Conservation (phyloP, 2,888 invertebrate genomes). For the Leptopilina syphax region DNA sequence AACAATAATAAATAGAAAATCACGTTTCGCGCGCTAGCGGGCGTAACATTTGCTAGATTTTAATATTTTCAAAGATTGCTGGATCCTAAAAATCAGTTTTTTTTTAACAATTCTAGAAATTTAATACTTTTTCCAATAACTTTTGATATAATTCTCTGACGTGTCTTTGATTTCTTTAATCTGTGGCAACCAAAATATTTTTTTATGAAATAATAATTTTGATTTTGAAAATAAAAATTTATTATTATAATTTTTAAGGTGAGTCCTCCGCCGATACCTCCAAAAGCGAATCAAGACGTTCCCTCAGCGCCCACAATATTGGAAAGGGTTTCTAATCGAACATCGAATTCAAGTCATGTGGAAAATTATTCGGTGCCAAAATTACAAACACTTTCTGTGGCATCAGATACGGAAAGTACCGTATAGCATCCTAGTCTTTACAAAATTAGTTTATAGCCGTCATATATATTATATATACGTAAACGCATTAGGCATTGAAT, state of each 20-base stretch:
- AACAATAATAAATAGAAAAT: no score
- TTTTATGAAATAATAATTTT: no score
- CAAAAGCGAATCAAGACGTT: constrained; percentile 73
- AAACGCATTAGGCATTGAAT: constrained; percentile 43
- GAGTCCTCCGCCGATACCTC: constrained; percentile 75
- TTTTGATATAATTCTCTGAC: no score
- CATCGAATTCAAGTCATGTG: constrained; percentile 64
- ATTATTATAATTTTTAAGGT: constrained; percentile 55
- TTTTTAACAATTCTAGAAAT: no score
- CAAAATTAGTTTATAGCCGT: constrained; percentile 59
- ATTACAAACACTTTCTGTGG: constrained; percentile 73
- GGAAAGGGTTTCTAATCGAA: constrained; percentile 68
- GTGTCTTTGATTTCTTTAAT: no score
- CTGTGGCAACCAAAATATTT: no score
- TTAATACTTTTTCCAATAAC: no score
- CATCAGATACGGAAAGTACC: constrained; percentile 72
- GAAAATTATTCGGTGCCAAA: constrained; percentile 77
- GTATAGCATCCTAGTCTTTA: constrained; percentile 71
- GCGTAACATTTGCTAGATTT: no score
- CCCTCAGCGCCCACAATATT: constrained; percentile 74
- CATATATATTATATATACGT: constrained; percentile 40
- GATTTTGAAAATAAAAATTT: no score
- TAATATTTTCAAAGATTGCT: no score
- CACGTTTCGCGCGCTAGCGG: no score
- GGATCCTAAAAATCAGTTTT: no score